Evolutionary conservation across 35 echinoderm and acorn worm genomes (phyloP).

Genomic region (Apostichopus japonicus): DNA sequence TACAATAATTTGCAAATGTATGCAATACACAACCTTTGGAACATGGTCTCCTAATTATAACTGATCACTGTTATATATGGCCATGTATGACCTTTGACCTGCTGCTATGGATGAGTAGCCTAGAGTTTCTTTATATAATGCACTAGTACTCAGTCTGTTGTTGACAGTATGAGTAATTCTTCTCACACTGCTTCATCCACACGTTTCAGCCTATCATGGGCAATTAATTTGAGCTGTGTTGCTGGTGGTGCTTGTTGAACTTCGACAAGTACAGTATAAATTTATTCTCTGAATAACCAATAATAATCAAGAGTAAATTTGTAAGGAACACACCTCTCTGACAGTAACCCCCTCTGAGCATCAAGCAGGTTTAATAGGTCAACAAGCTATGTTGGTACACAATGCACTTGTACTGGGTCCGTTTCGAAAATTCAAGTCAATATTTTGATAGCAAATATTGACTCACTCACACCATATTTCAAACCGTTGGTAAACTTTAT

Average conservation of each 20-base stretch:
- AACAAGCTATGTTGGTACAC: conserved; percentile 22
- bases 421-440: conserved; percentile 1
- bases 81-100: too few relatives aligned
- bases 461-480: not conserved
- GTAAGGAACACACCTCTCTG: conserved; percentile 4
- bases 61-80: too few relatives aligned
- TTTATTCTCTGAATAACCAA: not conserved
- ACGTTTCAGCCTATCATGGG: not conserved
- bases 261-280: not conserved
- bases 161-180: conserved; percentile 6
- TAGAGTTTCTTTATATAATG: too few relatives aligned
- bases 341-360: not conserved
- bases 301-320: not conserved
- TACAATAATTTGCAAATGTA: too few relatives aligned
- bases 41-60: too few relatives aligned
- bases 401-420: not conserved
- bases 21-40: too few relatives aligned
- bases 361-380: not conserved
- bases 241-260: not conserved
- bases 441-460: conserved; percentile 17
- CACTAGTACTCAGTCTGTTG: not conserved
- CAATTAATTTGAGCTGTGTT: not conserved
- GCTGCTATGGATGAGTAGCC: too few relatives aligned
- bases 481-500: not conserved
- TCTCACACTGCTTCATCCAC: not conserved